These are phyloP conservation scores for Rhabditoides inermis DNA, from an alignment of 2,888 invertebrate genomes.

Conservation along the genomic window DNA sequence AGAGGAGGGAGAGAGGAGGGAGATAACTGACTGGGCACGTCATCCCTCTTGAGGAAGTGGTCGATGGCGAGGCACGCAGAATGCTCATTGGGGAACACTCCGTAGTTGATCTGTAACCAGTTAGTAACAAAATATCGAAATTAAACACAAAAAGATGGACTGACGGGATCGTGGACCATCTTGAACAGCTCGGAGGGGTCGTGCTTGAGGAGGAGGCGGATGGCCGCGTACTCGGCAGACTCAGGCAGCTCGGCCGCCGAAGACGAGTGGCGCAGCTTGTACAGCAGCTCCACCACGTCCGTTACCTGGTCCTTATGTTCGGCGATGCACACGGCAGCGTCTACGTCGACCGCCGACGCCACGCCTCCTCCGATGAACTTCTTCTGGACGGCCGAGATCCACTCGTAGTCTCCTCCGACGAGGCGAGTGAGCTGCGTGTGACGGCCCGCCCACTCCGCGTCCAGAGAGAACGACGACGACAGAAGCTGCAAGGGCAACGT, in stretches of 20 bases:
- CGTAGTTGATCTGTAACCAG: constrained; percentile 65
- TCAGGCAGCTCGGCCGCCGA: constrained; percentile 65
- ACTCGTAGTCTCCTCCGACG: constrained; percentile 47
- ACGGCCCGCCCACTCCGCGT: constrained; percentile 25
- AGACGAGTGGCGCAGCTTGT: constrained; percentile 62
- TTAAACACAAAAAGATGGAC: constrained; percentile 3
- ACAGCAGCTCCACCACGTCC: constrained; percentile 42
- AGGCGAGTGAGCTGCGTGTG: constrained; percentile 29
- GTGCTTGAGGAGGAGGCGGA: constrained; percentile 58
- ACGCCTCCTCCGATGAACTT: constrained; percentile 45
- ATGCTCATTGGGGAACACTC: constrained; percentile 78
- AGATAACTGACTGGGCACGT: constrained; percentile 51
- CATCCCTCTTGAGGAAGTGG: constrained; percentile 60
- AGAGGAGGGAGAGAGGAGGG: too few species aligned
- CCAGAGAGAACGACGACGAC: constrained; percentile 17
- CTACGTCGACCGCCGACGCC: constrained; percentile 49
- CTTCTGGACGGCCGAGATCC: constrained; percentile 48
- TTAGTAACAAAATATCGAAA: not conserved
- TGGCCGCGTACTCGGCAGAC: constrained; percentile 74
- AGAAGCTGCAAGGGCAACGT: constrained; percentile 4
- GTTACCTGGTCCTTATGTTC: constrained; percentile 44
- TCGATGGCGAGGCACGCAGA: constrained; percentile 74
- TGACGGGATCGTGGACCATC: constrained; percentile 68
- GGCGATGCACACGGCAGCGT: constrained; percentile 42
- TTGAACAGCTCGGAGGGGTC: constrained; percentile 64